Evolutionary conservation across 2,888 invertebrate species (phyloP), one percentile per base, ranked within the genome.

Genomic region (Limnephilus auricula): DNA sequence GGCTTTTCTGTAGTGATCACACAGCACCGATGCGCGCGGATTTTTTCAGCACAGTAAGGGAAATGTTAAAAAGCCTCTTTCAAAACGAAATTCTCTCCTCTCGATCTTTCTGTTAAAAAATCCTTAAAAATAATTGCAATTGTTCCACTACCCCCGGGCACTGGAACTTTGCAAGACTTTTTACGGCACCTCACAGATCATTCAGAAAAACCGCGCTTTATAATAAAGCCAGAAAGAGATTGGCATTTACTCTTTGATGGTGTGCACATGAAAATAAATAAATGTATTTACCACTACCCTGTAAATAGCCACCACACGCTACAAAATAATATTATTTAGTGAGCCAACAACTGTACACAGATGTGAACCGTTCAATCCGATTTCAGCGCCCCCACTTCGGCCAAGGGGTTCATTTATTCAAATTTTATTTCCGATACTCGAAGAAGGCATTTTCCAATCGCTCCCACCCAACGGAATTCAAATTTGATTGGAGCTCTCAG

Each of bases 381-480:
- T 87, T 85, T 85, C 45, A n/a, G 37, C 85, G n/a, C n/a, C 34
- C 32, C 40, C 45, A 25, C 85, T 30, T 50, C 87, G 50, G 50
- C 45, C 30, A 34, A 32, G 45, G 45, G 45, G 86, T 79, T 84
- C 86, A 91, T 91, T 91, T 92, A 92, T 91, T 91, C 91, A 92
- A 92, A 92, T 92, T 92, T 92, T 92, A 92, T 92, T 92, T 90
- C 90, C 86, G 85, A 79, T 89, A 89, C 89, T 91, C 79, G 80
- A 79, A 25, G 88, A 80, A 90, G 50, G 79, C 50, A 65, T 65
- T 65, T 83, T 84, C 89, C 91, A 90, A 91, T 91, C 92, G 91
- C 89, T 80, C 85, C 65, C 50, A 37, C 34, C 84, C 90, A 91
- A 92, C 91, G 89, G 91, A 92, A 92, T 92, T 92, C 90, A 92